A percentile compares a stretch with the other conserved stretches of the same genome.
Evolutionary conservation across 2,888 invertebrate species (phyloP).

Genomic region (Spialia ferax): DNA sequence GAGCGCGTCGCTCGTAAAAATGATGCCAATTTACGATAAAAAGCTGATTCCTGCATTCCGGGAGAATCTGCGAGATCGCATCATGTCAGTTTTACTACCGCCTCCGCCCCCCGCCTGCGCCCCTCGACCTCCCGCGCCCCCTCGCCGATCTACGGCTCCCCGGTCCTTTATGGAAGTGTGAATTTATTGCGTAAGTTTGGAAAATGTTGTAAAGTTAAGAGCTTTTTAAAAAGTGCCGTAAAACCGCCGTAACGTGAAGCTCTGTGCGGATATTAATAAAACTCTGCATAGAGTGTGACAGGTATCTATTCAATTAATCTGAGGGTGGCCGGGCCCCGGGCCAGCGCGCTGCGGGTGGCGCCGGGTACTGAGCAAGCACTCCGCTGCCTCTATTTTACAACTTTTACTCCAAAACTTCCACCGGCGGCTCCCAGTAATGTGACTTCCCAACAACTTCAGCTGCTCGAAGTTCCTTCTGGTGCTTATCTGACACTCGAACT

Average conservation of each 20-base stretch:
- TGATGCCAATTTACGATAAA: constrained; percentile 66
- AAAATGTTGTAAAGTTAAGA: constrained; percentile 55
- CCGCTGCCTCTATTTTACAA: constrained; percentile 7
- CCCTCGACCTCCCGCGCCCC: constrained; percentile 16
- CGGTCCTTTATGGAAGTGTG: constrained; percentile 52
- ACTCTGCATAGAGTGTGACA: constrained; percentile 43
- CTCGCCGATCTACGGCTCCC: background rate
- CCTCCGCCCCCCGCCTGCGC: constrained; percentile 29
- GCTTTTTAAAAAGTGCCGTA: constrained; percentile 58
- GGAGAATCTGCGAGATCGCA: constrained; percentile 51
- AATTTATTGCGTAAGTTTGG: constrained; percentile 59
- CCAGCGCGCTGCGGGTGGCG: background rate
- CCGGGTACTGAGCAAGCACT: background rate
- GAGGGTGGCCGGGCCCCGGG: constrained; percentile 13
- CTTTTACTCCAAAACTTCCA: background rate
- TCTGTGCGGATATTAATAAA: constrained; percentile 48
- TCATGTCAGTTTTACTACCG: constrained; percentile 51
- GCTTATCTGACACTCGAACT: background rate
- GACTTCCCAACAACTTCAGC: constrained; percentile 7
- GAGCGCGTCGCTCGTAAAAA: constrained; percentile 57
- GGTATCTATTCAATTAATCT: constrained; percentile 50
- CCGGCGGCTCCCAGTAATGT: background rate
- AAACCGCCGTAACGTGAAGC: constrained; percentile 46
- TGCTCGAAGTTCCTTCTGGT: background rate
- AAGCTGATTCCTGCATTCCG: constrained; percentile 56